Evolutionary conservation across 2,888 invertebrate species (phyloP).

Genomic region (Tanytarsus gracilentus): DNA sequence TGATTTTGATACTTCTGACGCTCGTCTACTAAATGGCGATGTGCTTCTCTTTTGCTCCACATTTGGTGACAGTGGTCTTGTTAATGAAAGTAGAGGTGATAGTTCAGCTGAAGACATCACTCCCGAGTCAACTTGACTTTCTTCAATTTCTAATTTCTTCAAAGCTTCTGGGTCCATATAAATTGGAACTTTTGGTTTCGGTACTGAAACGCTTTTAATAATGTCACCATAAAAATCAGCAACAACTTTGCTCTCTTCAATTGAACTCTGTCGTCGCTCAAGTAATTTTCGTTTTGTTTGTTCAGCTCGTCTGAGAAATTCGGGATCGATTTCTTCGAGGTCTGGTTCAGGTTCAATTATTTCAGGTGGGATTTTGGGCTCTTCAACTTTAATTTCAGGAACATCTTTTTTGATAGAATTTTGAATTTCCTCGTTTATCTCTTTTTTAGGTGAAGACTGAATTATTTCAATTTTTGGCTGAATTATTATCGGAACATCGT

Average conservation of each 20-base stretch:
- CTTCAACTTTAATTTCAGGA: neutral
- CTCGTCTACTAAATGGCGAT: neutral
- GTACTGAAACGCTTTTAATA: conserved; percentile 58
- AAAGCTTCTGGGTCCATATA: conserved; percentile 56
- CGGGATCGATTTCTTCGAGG: conserved; percentile 33
- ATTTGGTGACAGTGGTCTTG: neutral
- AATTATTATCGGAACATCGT: conserved; percentile 30
- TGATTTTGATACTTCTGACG: neutral
- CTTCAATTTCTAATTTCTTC: conserved; percentile 48
- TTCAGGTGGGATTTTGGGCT: conserved; percentile 40
- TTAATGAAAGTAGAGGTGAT: conserved; percentile 14
- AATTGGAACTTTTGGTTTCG: conserved; percentile 43
- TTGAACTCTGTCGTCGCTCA: conserved; percentile 34
- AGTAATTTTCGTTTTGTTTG: conserved; percentile 36
- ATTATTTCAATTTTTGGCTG: neutral
- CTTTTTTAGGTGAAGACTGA: neutral
- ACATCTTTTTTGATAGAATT: conserved; percentile 1
- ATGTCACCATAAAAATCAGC: conserved; percentile 75
- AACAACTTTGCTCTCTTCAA: conserved; percentile 59
- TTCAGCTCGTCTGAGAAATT: conserved; percentile 34
- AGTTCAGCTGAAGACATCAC: conserved; percentile 5
- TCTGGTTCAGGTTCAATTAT: conserved; percentile 43
- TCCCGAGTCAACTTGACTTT: conserved; percentile 29
- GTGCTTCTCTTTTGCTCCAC: neutral
- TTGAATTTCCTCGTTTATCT: neutral